These are phyloP conservation scores for Iphiclides podalirius DNA, from an alignment of 2,888 invertebrate genomes.

Conservation along the genomic window DNA sequence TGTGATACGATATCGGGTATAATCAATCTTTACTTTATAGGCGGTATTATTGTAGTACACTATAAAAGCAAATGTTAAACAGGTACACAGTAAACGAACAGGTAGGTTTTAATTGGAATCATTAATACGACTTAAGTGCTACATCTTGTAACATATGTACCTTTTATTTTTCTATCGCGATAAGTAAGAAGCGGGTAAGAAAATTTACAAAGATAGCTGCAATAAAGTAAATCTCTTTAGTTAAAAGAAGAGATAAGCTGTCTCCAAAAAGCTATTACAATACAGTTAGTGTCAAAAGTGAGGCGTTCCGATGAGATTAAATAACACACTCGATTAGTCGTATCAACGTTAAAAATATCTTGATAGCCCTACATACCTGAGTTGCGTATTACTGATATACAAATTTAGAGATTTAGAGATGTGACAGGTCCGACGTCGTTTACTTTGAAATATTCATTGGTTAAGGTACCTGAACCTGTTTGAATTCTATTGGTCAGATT, in stretches of 20 bases:
- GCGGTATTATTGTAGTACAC: too few relatives aligned
- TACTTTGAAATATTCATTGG: too few relatives aligned
- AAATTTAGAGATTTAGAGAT: background rate
- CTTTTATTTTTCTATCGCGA: background rate
- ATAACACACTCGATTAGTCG: background rate
- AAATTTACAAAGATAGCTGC: background rate
- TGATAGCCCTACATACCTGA: background rate
- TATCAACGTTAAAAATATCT: background rate
- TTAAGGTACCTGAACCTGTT: too few relatives aligned
- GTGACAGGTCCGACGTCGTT: background rate
- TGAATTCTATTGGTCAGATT: too few relatives aligned
- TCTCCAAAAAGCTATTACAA: background rate
- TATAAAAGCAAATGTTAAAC: too few relatives aligned
- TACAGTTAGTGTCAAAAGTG: background rate
- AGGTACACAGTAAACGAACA: background rate
- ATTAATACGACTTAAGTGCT: background rate
- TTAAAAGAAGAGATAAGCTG: background rate
- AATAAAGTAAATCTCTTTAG: background rate
- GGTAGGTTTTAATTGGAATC: background rate
- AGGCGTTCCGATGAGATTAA: background rate
- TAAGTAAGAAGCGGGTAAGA: background rate
- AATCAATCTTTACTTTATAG: too few relatives aligned
- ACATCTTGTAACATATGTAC: constrained; percentile 1
- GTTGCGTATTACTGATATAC: background rate
- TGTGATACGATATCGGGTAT: too few relatives aligned